Base-by-base conservation (phyloP, 2,113 vertebrate species). In the Microtus richardsoni region DNA sequence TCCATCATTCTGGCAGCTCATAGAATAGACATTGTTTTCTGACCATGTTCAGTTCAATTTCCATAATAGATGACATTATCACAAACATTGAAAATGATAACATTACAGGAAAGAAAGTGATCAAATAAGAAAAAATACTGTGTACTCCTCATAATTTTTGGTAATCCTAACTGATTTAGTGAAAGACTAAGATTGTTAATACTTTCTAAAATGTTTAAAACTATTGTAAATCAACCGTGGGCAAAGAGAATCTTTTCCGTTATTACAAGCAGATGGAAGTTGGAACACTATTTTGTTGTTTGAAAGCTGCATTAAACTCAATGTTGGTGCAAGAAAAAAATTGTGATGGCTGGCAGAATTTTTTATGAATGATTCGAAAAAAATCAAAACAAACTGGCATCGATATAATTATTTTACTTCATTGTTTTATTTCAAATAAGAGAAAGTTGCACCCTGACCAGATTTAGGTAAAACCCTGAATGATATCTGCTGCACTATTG, bases 91-190 rank as follows among this genome's bases (percentile, higher is more conserved):
- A 79, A 84, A 89, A 44, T 93, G 36, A 75, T 47, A 91, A 52
- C 21, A 82, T 95, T 60, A 62, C 1, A 70, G 2, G 3, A 13
- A 92, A 14, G 16, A 78, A 89, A 68, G 13, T 64, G 17, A 70
- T 75, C 75, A 14, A 87, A 12, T 74, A 73, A 78, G 2, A 62
- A 4, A 75, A 75, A 64, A 44, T n/a, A 71, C 8, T 39, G 33
- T 73, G 33, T 21, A 47, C 6, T 70, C 75, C n/a, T 47, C 85
- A 71, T 17, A 64, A 60, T 94, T 94, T 94, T 44, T 91, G 62
- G 83, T 94, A 83, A 93, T 93, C 5, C 30, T 68, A 78, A 92
- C 21, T 89, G 28, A 86, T 70, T 24, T 75, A 66, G 7, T 75
- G 22, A 39, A 16, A 93, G 1, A 44, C 6, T 70, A 16, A 12